Evolutionary conservation across 1,140 invertebrate species (phyloP).

Genomic region (Halesus radiatus): DNA sequence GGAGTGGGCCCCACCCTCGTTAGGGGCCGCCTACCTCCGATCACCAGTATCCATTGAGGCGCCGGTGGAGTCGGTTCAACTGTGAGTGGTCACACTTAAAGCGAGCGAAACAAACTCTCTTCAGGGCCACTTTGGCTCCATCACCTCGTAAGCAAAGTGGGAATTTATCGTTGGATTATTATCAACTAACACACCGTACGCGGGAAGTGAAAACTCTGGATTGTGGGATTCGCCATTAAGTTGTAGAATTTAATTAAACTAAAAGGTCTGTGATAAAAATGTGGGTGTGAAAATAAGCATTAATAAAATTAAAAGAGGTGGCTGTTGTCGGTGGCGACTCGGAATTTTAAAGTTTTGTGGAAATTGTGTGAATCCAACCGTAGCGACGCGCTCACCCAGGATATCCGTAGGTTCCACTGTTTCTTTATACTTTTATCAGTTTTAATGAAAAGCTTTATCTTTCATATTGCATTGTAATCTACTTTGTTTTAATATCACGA

Average conservation of each 20-base stretch:
- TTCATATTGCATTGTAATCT: no score
- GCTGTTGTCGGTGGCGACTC: no score
- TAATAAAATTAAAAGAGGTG: no score
- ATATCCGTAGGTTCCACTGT: no score
- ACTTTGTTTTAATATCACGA: no score
- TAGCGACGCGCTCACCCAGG: no score
- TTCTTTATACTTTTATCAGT: no score
- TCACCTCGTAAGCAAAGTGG: not conserved
- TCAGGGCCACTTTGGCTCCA: not conserved
- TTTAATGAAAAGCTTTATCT: no score
- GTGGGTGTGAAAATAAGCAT: not conserved
- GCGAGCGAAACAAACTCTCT: not conserved
- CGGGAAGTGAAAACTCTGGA: not conserved
- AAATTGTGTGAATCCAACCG: no score
- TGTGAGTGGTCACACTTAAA: conserved; percentile 20
- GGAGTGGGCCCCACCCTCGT: not conserved
- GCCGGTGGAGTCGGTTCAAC: conserved; percentile 26
- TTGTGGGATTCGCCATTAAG: not conserved
- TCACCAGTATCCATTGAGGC: conserved; percentile 24
- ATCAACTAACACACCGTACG: not conserved
- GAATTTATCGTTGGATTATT: not conserved
- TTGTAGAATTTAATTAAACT: no score
- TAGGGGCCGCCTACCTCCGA: not conserved
- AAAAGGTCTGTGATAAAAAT: not conserved
- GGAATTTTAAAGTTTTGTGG: no score